phyloP scores from a whole-genome alignment of 2,113 vertebrate genomes.

The Noctilio leporinus region DNA sequence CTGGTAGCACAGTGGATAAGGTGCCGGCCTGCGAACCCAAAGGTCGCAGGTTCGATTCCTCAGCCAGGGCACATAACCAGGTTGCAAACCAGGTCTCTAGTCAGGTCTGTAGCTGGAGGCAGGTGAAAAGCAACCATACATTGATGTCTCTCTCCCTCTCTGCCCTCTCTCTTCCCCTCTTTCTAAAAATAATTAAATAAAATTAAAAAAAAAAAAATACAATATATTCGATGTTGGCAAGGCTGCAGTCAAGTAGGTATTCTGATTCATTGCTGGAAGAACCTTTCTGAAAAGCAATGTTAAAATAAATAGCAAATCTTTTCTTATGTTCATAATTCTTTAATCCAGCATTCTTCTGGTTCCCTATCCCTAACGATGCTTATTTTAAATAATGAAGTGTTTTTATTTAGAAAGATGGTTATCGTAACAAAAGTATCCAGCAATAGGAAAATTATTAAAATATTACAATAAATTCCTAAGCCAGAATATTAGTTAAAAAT shows the following conservation, averaged over 20 bases:
- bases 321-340: neutral
- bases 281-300: constrained; percentile 14
- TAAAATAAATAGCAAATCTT: neutral
- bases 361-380: neutral
- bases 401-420: constrained; percentile 6
- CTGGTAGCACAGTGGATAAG: too few species aligned
- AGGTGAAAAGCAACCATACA: too few species aligned
- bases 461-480: neutral
- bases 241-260: neutral
- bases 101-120: too few species aligned
- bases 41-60: too few species aligned
- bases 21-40: too few species aligned
- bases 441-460: neutral
- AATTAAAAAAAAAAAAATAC: too few species aligned
- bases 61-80: too few species aligned
- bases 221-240: neutral
- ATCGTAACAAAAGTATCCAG: neutral
- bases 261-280: neutral
- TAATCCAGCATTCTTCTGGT: constrained; percentile 5
- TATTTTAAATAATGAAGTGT: neutral
- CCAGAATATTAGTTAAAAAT: neutral
- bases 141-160: too few species aligned
- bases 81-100: too few species aligned
- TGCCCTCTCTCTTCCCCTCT: too few species aligned
- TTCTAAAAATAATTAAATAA: too few species aligned